Conservation (phyloP, 2,113 vertebrate species). For the Paradoxurus hermaphroditus region DNA sequence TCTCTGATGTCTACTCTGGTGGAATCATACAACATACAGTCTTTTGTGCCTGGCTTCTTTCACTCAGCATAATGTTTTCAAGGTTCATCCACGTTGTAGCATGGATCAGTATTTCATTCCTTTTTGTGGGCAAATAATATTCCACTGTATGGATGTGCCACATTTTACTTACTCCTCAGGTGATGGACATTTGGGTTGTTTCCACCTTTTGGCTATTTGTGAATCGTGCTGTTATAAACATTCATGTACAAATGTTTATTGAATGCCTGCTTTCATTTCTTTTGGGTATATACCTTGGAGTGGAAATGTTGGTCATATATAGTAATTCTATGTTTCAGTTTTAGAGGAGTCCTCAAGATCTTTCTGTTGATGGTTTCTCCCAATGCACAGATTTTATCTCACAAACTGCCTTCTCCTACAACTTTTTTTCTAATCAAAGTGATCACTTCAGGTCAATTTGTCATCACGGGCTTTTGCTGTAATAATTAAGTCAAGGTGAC, state of each 20-base stretch:
- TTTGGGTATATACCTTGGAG: background rate
- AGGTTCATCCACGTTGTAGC: background rate
- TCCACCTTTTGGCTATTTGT: background rate
- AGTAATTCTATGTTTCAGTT: background rate
- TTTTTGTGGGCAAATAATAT: background rate
- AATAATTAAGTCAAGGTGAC: background rate
- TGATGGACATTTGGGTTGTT: background rate
- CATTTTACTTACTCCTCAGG: background rate
- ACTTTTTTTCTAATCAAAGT: background rate
- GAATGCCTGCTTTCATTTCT: background rate
- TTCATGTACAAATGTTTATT: background rate
- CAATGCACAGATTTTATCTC: background rate
- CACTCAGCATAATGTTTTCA: background rate
- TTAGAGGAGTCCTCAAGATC: background rate
- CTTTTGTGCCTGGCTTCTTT: background rate
- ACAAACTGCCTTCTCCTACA: background rate
- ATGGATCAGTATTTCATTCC: background rate
- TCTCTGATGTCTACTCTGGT: background rate
- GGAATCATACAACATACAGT: background rate
- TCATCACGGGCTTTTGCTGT: slow-evolving; percentile 7
- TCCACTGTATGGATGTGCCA: background rate
- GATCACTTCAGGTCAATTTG: background rate
- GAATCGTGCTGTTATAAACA: background rate
- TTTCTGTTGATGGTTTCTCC: background rate
- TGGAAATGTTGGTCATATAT: background rate